These are phyloP conservation scores for Scaptomyza reducta DNA, from an alignment of 2,888 invertebrate species.

Conservation along the genomic window DNA sequence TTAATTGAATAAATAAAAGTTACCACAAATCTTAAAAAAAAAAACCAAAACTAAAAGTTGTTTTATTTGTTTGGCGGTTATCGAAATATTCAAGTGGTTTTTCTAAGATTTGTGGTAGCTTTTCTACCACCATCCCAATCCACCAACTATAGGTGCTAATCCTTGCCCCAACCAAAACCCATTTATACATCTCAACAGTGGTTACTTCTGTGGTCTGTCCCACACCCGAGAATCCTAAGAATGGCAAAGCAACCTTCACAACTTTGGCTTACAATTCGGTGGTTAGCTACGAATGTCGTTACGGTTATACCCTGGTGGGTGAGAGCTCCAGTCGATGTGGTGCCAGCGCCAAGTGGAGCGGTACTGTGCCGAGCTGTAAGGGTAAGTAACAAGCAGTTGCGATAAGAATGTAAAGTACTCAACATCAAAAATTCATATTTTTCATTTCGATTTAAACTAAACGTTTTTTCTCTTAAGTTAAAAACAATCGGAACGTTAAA, in stretches of 20 bases:
- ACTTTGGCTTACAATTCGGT: constrained; percentile 97
- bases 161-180: constrained; percentile 4
- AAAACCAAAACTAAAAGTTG: constrained; percentile 58
- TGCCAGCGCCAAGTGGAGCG: constrained; percentile 97
- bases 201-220: constrained; percentile 97
- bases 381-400: constrained; percentile 86
- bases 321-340: constrained; percentile 96
- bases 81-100: constrained; percentile 10
- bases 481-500: not conserved
- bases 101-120: constrained; percentile 77
- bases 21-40: constrained; percentile 81
- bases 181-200: constrained; percentile 84
- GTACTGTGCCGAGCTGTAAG: constrained; percentile 95
- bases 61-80: constrained; percentile 68
- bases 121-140: constrained; percentile 24
- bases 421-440: too few relatives aligned
- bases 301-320: constrained; percentile 96
- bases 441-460: too few relatives aligned
- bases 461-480: too few relatives aligned
- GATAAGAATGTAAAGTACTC: too few relatives aligned
- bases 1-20: constrained; percentile 80
- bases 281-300: constrained; percentile 97
- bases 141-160: not conserved
- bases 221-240: constrained; percentile 94
- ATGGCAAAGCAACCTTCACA: constrained; percentile 96